A percentile compares a stretch with the other conserved stretches of the same genome.
Evolutionary conservation across 2,888 invertebrate species (phyloP).

Genomic region (Salticus scenicus): DNA sequence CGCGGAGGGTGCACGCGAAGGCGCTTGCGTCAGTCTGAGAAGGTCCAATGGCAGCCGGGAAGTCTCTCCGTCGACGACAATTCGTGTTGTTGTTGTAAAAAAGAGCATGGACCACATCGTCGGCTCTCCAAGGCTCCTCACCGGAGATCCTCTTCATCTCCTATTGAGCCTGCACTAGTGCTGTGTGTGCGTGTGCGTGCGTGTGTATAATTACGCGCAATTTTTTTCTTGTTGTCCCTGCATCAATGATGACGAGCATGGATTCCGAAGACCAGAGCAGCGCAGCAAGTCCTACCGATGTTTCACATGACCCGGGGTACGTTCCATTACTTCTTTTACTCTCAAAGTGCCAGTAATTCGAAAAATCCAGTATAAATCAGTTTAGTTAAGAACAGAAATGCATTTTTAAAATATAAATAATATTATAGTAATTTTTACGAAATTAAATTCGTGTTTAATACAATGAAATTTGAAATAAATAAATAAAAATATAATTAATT

Average conservation of each 20-base stretch:
- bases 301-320: conserved; percentile 64
- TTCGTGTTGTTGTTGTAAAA: conserved; percentile 5
- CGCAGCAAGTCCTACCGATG: conserved; percentile 61
- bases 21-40: conserved; percentile 57
- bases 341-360: no score
- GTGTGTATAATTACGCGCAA: not conserved
- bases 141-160: not conserved
- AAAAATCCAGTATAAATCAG: no score
- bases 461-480: no score
- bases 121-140: not conserved
- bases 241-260: conserved; percentile 14
- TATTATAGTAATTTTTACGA: no score
- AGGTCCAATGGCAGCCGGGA: conserved; percentile 64
- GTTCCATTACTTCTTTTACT: no score
- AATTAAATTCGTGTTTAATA: no score
- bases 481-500: no score
- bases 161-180: not conserved
- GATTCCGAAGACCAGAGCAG: conserved; percentile 67
- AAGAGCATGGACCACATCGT: conserved; percentile 42
- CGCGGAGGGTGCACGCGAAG: not conserved
- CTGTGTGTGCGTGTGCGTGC: conserved; percentile 2
- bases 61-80: conserved; percentile 36
- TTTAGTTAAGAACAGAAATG: no score
- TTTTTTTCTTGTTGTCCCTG: not conserved
- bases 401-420: no score